Base-by-base conservation (phyloP, 2,888 invertebrate species). In the Xestobium rufovillosum region DNA sequence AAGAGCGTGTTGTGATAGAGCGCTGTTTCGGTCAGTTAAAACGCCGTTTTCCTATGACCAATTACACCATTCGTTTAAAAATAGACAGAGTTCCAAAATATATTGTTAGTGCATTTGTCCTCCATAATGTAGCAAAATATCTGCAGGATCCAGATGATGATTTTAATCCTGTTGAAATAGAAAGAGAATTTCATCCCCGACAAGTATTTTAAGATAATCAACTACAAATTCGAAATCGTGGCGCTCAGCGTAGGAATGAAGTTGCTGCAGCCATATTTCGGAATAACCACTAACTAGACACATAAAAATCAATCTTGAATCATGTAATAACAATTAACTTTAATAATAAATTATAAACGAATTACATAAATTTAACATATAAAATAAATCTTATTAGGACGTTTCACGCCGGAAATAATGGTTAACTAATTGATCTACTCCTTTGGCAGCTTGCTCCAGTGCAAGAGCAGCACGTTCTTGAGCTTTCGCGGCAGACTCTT, bases 21-120 rank as follows among this genome's bases (percentile, higher is more conserved):
- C 11, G 45, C 16, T 47, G 45, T 36, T 48, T 47, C 31, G 47
- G 33, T 4, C 43, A 48, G 31, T 17, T 45, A 13, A 48, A 48
- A 39, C 41, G 38, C 31, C 32, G 44, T 27, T 44, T 45, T 42
- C 41, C 41, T 9, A 44, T 41, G 6, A 23, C 40, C 14, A 12
- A 31, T n/a, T 37, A 39, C 29, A 31, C 8, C 4, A 14, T 31
- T 9, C 12, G 31, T 4, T 11, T 31, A 6, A 13, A 31, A 9
- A 11, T 10, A 14, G 15, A 11, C 8, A 31, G 6, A 14, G 31
- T 31, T 11, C 8, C 8, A 4, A 11, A 15, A 14, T 14, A 14
- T 14, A 31, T 39, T 10, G 31, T 35, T 10, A 27, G 29, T 14
- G 41, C 29, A 29, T 26, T 33, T 27, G 34, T 34, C 11, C 26